phyloP scores from a whole-genome alignment of 2,113 vertebrate genomes.

The Myotis lucifugus region DNA sequence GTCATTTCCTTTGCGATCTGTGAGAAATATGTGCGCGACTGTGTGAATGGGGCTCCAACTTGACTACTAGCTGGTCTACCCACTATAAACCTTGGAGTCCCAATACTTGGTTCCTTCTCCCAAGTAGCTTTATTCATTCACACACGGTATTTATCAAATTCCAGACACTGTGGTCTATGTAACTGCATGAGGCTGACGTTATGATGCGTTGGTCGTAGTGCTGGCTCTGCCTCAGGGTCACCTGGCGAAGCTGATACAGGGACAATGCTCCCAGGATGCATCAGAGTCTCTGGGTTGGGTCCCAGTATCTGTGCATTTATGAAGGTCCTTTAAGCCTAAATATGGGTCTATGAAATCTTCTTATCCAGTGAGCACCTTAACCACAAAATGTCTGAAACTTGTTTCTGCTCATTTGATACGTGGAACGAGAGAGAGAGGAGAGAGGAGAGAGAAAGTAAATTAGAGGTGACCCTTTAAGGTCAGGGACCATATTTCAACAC shows the following conservation, averaged over 20 bases:
- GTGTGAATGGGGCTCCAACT: fast-evolving
- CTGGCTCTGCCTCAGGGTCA: background rate
- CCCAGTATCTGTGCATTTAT: background rate
- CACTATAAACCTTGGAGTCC: background rate
- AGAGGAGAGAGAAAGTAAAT: background rate
- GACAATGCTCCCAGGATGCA: fast-evolving
- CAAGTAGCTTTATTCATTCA: fast-evolving
- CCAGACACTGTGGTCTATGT: background rate
- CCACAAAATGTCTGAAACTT: background rate
- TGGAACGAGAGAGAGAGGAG: background rate
- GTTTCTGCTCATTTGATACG: background rate
- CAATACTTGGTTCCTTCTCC: background rate
- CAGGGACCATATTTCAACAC: background rate
- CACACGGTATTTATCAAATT: fast-evolving
- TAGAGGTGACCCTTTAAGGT: background rate
- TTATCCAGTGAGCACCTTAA: background rate
- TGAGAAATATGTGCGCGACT: fast-evolving
- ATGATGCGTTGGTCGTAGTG: fast-evolving
- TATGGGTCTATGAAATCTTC: background rate
- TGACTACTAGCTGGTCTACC: background rate
- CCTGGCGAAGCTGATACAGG: too few relatives aligned
- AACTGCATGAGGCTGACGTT: too few relatives aligned
- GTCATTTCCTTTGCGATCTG: fast-evolving
- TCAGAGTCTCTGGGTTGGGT: too few relatives aligned
- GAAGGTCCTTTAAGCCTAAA: background rate